phyloP scores from a whole-genome alignment of 2,888 invertebrate species.

The Drosophila testacea region DNA sequence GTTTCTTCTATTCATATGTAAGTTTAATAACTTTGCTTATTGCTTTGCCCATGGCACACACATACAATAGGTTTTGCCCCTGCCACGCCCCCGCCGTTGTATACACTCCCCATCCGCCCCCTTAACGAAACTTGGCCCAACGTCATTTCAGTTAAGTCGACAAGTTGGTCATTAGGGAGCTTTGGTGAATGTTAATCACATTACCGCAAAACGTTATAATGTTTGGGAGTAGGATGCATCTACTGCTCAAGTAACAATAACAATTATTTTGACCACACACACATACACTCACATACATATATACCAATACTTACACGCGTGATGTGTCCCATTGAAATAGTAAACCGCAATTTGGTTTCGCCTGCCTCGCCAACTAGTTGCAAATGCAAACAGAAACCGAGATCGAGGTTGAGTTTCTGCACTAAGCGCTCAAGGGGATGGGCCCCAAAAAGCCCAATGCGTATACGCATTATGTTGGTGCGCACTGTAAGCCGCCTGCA shows the following conservation, averaged over 20 bases:
- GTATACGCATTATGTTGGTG: slow-evolving; percentile 56
- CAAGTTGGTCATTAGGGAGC: slow-evolving; percentile 68
- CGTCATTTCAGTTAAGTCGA: slow-evolving; percentile 51
- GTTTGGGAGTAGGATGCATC: slow-evolving; percentile 53
- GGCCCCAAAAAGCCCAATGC: slow-evolving; percentile 9
- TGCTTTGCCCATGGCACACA: slow-evolving; percentile 46
- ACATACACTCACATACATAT: slow-evolving; percentile 21
- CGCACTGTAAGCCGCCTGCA: slow-evolving; percentile 37
- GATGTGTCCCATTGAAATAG: slow-evolving; percentile 61
- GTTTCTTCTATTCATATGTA: slow-evolving; percentile 29
- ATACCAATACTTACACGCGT: slow-evolving; percentile 17
- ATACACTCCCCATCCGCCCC: neutral
- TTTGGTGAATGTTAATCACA: slow-evolving; percentile 75
- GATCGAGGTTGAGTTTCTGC: slow-evolving; percentile 21
- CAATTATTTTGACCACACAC: slow-evolving; percentile 70
- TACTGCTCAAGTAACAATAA: slow-evolving; percentile 69
- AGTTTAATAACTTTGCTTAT: slow-evolving; percentile 76
- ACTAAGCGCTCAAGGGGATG: neutral
- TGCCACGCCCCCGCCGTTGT: neutral
- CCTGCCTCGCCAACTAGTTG: slow-evolving; percentile 54
- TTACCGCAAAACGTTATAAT: slow-evolving; percentile 79
- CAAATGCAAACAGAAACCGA: slow-evolving; percentile 66
- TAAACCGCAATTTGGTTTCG: slow-evolving; percentile 72
- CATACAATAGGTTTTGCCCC: slow-evolving; percentile 6
- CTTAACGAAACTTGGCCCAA: neutral